A percentile compares a stretch with the other conserved stretches of the same genome.
Evolutionary conservation across 2,113 vertebrate genomes (phyloP).

Genomic region (Paraplagusia blochii): DNA sequence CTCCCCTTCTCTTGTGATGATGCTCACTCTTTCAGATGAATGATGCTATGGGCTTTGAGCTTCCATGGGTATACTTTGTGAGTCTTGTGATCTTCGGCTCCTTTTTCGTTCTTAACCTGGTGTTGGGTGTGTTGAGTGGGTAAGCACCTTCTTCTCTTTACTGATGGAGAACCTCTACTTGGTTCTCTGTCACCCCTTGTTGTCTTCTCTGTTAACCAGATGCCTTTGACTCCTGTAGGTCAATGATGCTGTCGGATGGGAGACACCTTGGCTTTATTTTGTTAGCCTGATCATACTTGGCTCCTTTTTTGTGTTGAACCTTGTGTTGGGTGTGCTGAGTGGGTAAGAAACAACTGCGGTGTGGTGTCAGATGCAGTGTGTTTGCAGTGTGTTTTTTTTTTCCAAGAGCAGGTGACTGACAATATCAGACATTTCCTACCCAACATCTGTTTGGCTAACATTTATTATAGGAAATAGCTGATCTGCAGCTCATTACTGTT

Average conservation of each 20-base stretch:
- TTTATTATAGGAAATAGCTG: too few species aligned
- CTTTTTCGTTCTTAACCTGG: conserved; percentile 99
- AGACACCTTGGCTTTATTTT: conserved; percentile 98
- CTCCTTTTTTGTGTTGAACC: conserved; percentile 99
- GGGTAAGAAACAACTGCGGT: conserved; percentile 87
- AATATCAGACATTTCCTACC: too few species aligned
- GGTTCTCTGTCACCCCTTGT: conserved; percentile 40
- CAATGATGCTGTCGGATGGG: conserved; percentile 95
- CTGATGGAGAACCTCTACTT: conserved; percentile 69
- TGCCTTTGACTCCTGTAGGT: conserved; percentile 80
- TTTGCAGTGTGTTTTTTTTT: too few species aligned
- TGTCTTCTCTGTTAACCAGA: conserved; percentile 75
- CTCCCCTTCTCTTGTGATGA: conserved; percentile 22
- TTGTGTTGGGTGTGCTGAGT: conserved; percentile 99
- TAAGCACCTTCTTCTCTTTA: conserved; percentile 87
- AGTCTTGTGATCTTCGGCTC: conserved; percentile 99
- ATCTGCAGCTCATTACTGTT: too few species aligned
- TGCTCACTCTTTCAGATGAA: conserved; percentile 87
- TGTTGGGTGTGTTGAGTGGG: conserved; percentile 99
- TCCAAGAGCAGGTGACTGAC: too few species aligned
- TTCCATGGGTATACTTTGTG: conserved; percentile 99
- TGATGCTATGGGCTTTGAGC: conserved; percentile 99
- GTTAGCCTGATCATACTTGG: conserved; percentile 99
- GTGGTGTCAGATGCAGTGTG: conserved; percentile 49
- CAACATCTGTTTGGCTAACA: too few species aligned